Evolutionary conservation across 2,113 vertebrate genomes (phyloP).

Genomic region (Chloropsis hardwickii): DNA sequence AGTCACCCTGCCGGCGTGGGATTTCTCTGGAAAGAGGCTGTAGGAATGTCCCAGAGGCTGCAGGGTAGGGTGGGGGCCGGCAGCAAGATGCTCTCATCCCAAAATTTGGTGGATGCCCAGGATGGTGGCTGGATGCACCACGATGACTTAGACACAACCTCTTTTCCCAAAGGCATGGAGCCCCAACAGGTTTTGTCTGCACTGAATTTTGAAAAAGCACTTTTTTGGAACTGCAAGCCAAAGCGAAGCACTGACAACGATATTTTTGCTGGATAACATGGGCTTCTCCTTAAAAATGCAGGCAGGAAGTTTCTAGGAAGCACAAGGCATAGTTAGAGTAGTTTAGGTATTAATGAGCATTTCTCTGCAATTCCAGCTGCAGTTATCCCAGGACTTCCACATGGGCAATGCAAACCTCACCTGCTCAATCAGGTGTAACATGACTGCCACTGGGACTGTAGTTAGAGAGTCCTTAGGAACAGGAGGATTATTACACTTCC

Average conservation of each 20-base stretch:
- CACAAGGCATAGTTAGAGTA: background rate
- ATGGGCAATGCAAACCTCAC: background rate
- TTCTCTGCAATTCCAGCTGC: background rate
- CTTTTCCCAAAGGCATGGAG: background rate
- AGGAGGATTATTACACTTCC: background rate
- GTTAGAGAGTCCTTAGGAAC: background rate
- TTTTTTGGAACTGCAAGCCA: background rate
- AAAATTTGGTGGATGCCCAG: background rate
- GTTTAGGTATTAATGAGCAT: background rate
- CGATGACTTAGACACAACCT: rapidly evolving
- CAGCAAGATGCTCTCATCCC: background rate
- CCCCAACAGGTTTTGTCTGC: background rate
- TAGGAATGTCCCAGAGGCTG: constrained; percentile 63
- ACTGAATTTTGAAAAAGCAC: background rate
- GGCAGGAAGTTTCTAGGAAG: background rate
- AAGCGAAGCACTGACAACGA: background rate
- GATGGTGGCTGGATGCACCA: background rate
- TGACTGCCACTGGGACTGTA: background rate
- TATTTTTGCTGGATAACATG: background rate
- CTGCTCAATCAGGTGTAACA: background rate
- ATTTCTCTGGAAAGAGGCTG: constrained; percentile 70
- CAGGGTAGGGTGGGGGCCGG: background rate
- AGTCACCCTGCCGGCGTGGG: constrained; percentile 72
- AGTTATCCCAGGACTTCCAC: background rate
- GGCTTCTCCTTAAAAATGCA: background rate